Percentiles rank a stretch among this genome's conserved stretches.
phyloP scores from a whole-genome alignment of 2,888 invertebrate species.

The Vandiemenella viatica region DNA sequence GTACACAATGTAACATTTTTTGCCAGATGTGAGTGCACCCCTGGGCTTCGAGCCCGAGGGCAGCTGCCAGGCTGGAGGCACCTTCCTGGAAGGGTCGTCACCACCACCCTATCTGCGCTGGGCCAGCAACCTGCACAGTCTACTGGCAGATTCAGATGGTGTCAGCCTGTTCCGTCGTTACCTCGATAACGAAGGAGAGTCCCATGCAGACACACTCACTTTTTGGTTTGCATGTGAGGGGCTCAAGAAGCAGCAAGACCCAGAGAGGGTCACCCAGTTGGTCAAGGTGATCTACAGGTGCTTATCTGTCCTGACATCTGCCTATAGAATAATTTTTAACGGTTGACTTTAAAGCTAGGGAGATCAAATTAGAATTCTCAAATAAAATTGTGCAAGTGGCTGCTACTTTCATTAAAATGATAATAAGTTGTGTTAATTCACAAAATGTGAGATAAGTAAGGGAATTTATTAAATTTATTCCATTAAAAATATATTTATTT shows the following conservation, averaged over 20 bases:
- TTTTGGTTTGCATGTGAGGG: conserved; percentile 93
- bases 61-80: conserved; percentile 30
- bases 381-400: no score
- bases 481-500: no score
- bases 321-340: no score
- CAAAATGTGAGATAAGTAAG: no score
- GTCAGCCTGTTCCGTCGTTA: conserved; percentile 70
- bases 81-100: conserved; percentile 23
- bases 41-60: conserved; percentile 42
- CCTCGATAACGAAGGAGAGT: conserved; percentile 59
- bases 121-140: conserved; percentile 69
- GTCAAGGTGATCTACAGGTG: conserved; percentile 70
- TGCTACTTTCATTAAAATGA: no score
- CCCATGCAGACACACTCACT: conserved; percentile 66
- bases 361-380: no score
- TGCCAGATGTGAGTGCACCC: conserved; percentile 25
- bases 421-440: no score
- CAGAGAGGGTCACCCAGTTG: conserved; percentile 53
- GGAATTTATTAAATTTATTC: no score
- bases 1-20: background rate
- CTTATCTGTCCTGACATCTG: no score
- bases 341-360: no score
- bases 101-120: conserved; percentile 70
- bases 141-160: conserved; percentile 80
- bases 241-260: conserved; percentile 62